Percentiles rank a stretch among this genome's conserved stretches.
Evolutionary conservation across 2,113 vertebrate species (phyloP).

Genomic region (Lepus europaeus): DNA sequence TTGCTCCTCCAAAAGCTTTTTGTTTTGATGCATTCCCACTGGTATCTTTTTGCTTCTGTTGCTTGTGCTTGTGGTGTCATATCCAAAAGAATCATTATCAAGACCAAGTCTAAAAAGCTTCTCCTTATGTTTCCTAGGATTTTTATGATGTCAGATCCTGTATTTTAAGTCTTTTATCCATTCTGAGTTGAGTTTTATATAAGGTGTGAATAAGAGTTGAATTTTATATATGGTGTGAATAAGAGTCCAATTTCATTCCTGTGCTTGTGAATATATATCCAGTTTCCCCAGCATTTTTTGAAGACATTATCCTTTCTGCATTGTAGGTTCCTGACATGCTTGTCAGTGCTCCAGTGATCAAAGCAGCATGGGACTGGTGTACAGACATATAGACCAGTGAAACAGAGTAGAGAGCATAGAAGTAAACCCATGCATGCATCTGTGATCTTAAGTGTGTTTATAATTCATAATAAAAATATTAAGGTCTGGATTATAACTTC

Average conservation of each 20-base stretch:
- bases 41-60: neutral
- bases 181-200: neutral
- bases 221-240: neutral
- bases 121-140: neutral
- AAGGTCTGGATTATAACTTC: neutral
- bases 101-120: neutral
- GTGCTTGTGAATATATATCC: neutral
- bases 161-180: neutral
- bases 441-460: conserved; percentile 30
- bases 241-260: neutral
- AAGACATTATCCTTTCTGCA: neutral
- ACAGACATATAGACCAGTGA: neutral
- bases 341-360: neutral
- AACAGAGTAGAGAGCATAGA: neutral
- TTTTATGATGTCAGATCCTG: neutral
- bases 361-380: neutral
- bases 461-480: conserved; percentile 51
- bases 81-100: neutral
- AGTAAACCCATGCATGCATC: neutral
- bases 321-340: neutral
- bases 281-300: neutral
- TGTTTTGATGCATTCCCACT: neutral
- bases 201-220: neutral
- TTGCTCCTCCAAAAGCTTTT: neutral
- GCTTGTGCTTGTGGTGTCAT: neutral